These are phyloP conservation scores for Epistrophella euchroma DNA, from an alignment of 2,888 invertebrate species.

Conservation along the genomic window DNA sequence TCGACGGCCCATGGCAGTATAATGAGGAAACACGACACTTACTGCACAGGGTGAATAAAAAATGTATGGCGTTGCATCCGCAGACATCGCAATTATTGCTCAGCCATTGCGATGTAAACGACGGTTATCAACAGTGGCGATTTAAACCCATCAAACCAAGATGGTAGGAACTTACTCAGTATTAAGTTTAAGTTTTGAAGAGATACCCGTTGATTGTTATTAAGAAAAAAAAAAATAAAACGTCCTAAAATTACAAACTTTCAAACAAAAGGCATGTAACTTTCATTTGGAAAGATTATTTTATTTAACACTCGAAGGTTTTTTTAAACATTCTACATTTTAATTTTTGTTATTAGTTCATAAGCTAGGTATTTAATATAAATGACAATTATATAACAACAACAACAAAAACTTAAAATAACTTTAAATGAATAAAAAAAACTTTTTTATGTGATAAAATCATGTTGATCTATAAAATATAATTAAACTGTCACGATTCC, in stretches of 20 bases:
- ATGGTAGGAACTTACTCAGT: constrained; percentile 83
- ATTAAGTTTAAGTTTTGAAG: constrained; percentile 41
- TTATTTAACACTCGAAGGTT: neutral
- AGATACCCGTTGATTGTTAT: constrained; percentile 20
- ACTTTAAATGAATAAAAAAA: constrained; percentile 27
- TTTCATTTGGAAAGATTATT: neutral
- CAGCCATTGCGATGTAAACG: constrained; percentile 92
- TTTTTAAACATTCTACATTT: constrained; percentile 20
- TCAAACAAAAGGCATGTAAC: neutral
- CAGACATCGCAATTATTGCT: constrained; percentile 91
- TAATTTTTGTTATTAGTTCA: constrained; percentile 30
- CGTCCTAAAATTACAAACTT: constrained; percentile 36
- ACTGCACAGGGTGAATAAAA: constrained; percentile 90
- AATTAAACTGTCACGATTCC: neutral
- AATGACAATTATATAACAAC: constrained; percentile 21
- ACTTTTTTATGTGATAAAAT: constrained; percentile 71
- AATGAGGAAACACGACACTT: constrained; percentile 90
- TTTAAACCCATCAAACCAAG: constrained; percentile 90
- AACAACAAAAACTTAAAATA: constrained; percentile 12
- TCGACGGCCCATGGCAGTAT: constrained; percentile 97
- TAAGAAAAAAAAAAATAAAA: constrained; percentile 22
- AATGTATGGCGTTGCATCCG: constrained; percentile 94
- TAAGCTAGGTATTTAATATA: constrained; percentile 31
- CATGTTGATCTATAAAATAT: constrained; percentile 49
- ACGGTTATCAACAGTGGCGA: constrained; percentile 95